Evolutionary conservation across 2,888 invertebrate genomes (phyloP).

Genomic region (Apodemia mormo): DNA sequence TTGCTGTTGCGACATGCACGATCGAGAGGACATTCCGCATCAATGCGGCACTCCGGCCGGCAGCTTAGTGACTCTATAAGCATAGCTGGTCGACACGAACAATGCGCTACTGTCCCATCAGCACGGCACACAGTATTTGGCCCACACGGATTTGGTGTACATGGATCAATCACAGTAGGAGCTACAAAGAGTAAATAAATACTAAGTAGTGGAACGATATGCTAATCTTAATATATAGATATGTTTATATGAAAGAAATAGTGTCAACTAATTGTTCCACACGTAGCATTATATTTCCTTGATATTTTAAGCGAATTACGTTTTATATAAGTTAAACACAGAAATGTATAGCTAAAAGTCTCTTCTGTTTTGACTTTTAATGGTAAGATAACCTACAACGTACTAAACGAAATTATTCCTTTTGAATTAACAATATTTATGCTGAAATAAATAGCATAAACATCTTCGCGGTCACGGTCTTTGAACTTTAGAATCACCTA

Average conservation of each 20-base stretch:
- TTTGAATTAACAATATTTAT: background rate
- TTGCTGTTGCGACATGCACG: slow-evolving; percentile 85
- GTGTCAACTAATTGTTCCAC: no score
- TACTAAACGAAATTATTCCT: background rate
- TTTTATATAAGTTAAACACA: no score
- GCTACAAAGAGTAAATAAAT: no score
- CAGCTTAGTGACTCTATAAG: slow-evolving; percentile 88
- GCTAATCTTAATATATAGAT: no score
- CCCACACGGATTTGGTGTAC: slow-evolving; percentile 87
- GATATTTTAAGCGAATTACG: no score
- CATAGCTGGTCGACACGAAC: slow-evolving; percentile 86
- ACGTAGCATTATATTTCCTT: no score
- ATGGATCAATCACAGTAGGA: slow-evolving; percentile 70
- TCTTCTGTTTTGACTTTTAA: no score
- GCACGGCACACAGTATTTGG: slow-evolving; percentile 86
- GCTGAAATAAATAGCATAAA: no score
- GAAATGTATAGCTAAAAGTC: slow-evolving; percentile 14
- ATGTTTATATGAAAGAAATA: no score
- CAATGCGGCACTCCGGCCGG: slow-evolving; percentile 87
- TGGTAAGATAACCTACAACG: no score
- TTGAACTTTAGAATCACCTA: background rate
- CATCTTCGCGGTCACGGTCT: no score
- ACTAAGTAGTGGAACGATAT: no score
- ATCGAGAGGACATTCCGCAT: slow-evolving; percentile 84
- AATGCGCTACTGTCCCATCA: slow-evolving; percentile 84